Evolutionary conservation across 2,888 invertebrate genomes (phyloP).

Genomic region (Malacosoma neustria): DNA sequence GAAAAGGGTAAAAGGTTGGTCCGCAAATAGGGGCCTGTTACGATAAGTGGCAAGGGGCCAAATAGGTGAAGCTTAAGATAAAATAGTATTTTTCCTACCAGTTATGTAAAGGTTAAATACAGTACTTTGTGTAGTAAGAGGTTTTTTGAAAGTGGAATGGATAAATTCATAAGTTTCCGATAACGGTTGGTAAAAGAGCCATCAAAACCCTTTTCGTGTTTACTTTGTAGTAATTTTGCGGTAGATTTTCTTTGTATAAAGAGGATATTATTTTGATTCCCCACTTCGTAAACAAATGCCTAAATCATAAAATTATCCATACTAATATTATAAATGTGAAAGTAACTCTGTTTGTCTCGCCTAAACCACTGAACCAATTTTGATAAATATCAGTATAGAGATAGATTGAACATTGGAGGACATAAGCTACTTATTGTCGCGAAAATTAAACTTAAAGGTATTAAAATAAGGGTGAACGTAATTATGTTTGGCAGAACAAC

Average conservation of each 20-base stretch:
- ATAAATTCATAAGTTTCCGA: background rate
- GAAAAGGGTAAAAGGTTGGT: conserved; percentile 13
- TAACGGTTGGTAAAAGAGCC: background rate
- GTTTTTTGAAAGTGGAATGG: background rate
- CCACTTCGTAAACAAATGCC: too few relatives aligned
- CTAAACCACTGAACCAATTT: too few relatives aligned
- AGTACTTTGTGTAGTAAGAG: background rate
- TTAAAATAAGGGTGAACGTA: too few relatives aligned
- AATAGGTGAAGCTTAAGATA: conserved; percentile 8
- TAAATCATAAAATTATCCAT: too few relatives aligned
- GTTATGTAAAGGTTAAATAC: background rate
- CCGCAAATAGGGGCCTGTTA: conserved; percentile 8
- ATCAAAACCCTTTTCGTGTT: background rate
- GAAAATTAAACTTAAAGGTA: too few relatives aligned
- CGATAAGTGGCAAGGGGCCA: conserved; percentile 9
- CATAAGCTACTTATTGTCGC: too few relatives aligned
- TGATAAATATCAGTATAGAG: too few relatives aligned
- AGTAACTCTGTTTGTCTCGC: too few relatives aligned
- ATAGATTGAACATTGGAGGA: too few relatives aligned
- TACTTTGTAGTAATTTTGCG: background rate
- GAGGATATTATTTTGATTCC: background rate
- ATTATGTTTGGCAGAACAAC: too few relatives aligned
- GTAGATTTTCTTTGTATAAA: background rate
- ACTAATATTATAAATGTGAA: too few relatives aligned
- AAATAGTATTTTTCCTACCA: background rate